These are phyloP conservation scores for Sminthopsis crassicaudata DNA, from an alignment of 2,113 vertebrate genomes.

Conservation along the genomic window DNA sequence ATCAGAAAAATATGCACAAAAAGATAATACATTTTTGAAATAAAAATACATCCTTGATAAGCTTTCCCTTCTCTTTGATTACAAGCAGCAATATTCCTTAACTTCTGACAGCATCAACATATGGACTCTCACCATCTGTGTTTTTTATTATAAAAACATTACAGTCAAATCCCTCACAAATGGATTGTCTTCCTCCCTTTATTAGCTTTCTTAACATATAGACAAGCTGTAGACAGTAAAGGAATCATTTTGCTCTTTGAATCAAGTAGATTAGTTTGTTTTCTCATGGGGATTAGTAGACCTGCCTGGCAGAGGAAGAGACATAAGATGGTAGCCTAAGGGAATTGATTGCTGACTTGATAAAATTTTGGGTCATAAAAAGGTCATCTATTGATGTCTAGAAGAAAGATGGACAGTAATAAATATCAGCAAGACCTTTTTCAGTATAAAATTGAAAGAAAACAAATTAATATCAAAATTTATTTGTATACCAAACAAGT, in stretches of 20 bases:
- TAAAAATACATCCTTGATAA: background rate
- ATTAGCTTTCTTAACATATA: slow-evolving; percentile 83
- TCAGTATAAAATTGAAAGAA: slow-evolving; percentile 69
- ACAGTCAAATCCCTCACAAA: slow-evolving; percentile 70
- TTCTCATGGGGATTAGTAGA: slow-evolving; percentile 84
- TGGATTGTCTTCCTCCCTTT: slow-evolving; percentile 81
- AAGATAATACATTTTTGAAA: slow-evolving; percentile 10
- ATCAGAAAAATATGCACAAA: slow-evolving; percentile 7
- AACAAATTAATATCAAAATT: slow-evolving; percentile 68
- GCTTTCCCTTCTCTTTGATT: slow-evolving; percentile 27
- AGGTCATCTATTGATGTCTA: slow-evolving; percentile 87
- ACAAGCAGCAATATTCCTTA: slow-evolving; percentile 32
- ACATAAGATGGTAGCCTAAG: slow-evolving; percentile 82
- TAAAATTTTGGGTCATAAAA: slow-evolving; percentile 87
- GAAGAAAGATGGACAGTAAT: slow-evolving; percentile 85
- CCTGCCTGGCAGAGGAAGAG: slow-evolving; percentile 86
- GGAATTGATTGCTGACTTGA: slow-evolving; percentile 88
- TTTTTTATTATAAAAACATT: slow-evolving; percentile 79
- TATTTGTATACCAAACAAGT: slow-evolving; percentile 66
- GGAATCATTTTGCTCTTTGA: slow-evolving; percentile 83
- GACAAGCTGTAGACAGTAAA: slow-evolving; percentile 74
- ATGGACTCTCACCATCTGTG: slow-evolving; percentile 45
- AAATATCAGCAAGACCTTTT: slow-evolving; percentile 80
- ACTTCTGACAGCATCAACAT: slow-evolving; percentile 67
- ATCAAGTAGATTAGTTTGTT: slow-evolving; percentile 87